Evolutionary conservation across 2,113 vertebrate genomes (phyloP).

Genomic region (Orycteropus afer): DNA sequence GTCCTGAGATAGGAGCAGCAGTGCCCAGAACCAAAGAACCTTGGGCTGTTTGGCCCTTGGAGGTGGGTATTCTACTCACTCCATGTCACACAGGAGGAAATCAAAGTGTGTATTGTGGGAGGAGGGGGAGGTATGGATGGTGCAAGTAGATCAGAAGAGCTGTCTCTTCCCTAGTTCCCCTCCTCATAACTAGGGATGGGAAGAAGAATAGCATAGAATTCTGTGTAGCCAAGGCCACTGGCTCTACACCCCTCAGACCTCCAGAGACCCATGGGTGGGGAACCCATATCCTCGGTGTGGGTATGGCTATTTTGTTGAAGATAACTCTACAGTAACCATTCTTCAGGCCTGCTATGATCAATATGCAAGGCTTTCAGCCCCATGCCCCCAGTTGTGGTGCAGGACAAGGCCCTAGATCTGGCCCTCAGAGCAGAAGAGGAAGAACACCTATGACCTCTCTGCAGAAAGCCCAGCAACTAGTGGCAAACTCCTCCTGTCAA

Average conservation of each 20-base stretch:
- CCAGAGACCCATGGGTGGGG: neutral
- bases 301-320: neutral
- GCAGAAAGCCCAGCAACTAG: neutral
- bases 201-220: neutral
- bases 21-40: neutral
- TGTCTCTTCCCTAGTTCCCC: neutral
- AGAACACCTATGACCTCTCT: neutral
- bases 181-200: neutral
- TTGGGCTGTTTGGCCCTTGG: neutral
- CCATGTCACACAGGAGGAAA: neutral
- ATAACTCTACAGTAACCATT: neutral
- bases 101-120: too few relatives aligned
- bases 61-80: fast-evolving
- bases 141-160: neutral
- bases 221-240: neutral
- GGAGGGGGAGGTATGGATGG: neutral
- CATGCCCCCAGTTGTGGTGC: neutral
- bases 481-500: fast-evolving
- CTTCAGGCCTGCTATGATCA: neutral
- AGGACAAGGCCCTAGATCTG: neutral
- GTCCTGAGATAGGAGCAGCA: neutral
- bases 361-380: neutral
- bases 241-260: neutral
- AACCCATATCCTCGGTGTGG: fast-evolving
- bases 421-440: neutral